Base-by-base conservation (phyloP, 2,113 vertebrate genomes). In the Orcinus orca region DNA sequence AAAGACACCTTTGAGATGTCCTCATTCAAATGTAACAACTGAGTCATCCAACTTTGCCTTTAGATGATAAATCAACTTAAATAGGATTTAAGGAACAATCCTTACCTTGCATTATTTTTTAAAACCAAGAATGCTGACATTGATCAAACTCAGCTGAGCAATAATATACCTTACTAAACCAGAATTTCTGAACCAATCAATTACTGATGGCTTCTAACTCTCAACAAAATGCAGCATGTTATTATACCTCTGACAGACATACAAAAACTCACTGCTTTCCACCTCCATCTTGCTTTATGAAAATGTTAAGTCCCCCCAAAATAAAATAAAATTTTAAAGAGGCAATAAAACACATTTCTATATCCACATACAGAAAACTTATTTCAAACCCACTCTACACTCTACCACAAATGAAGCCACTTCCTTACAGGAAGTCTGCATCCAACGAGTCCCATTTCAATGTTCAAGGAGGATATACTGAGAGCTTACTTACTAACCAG, bases 221-320 rank as follows among this genome's bases (percentile, higher is more conserved):
- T 80, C 87, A 82, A 81, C 79, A 71, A 83, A 90, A 91, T 50
- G 6, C 1, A 95, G 23, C 21, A 67, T 7, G 41, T 65, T 84
- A 36, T 18, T 84, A 38, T 18, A 71, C 21, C 12, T 89, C 31
- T 82, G 50, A 79, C 6, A 71, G n/a, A 70, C 15, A 44, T 5
- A 67, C 1, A 38, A 84, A 97, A 96, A 67, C 60, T 77, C 90
- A 67, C 26, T 93, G 55, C n/a, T 88, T 89, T 91, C 65, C n/a
- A 65, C 6, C n/a, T 79, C 58, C 73, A 47, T 23, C 26, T 3
- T 95, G n/a, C 50, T 82, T 90, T 68, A 81, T 8, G 33, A 55
- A 95, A 89, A 95, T 33, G 31, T 33, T 65, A 92, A 90, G 12
- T 70, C 67, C 2, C 26, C 15, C 44, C 50, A 38, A 85, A 86